Evolutionary conservation across 2,888 invertebrate genomes (phyloP).

Genomic region (Osedax frankpressi): DNA sequence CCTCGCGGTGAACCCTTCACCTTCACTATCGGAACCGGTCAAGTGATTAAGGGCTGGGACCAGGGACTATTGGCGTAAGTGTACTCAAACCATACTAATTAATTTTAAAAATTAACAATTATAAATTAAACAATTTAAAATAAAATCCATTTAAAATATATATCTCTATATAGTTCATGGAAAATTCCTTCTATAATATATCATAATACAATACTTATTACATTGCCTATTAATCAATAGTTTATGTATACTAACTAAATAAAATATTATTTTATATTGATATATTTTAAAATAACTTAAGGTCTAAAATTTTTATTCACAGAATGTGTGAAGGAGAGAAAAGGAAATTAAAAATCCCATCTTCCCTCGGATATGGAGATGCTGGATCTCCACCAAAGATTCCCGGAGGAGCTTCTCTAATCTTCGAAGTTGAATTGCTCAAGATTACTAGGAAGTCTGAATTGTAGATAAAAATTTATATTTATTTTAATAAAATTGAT

Average conservation of each 20-base stretch:
- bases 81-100: background rate
- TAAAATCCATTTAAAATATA: too few relatives aligned
- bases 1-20: conserved; percentile 62
- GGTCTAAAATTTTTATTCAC: too few relatives aligned
- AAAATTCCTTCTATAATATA: too few relatives aligned
- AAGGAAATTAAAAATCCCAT: conserved; percentile 69
- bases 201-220: too few relatives aligned
- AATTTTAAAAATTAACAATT: too few relatives aligned
- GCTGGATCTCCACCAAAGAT: conserved; percentile 71
- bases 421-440: conserved; percentile 67
- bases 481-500: background rate
- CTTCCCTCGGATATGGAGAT: conserved; percentile 71
- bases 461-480: conserved; percentile 22
- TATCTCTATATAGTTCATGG: too few relatives aligned
- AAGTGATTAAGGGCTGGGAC: conserved; percentile 83
- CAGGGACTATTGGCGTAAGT: conserved; percentile 65
- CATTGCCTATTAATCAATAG: too few relatives aligned
- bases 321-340: conserved; percentile 77
- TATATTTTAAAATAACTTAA: too few relatives aligned
- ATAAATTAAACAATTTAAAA: too few relatives aligned
- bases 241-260: too few relatives aligned
- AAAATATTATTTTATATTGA: too few relatives aligned
- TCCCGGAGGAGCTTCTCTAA: conserved; percentile 61
- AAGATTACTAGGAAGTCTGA: conserved; percentile 55
- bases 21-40: conserved; percentile 68